Base-by-base conservation (phyloP, 1,140 invertebrate species). In the Holotrichia oblita region DNA sequence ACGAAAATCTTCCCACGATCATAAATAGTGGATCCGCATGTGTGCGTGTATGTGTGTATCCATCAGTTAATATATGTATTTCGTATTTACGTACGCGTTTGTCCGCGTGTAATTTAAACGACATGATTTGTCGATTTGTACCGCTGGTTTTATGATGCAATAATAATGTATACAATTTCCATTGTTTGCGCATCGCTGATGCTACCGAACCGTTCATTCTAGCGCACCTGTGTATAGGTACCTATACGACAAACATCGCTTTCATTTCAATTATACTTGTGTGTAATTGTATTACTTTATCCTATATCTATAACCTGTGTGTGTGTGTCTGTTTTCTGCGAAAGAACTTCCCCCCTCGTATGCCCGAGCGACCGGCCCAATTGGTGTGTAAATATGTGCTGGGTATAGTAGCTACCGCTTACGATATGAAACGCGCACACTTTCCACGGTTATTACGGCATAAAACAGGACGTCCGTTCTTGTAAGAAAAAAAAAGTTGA, bases 41-140 rank as follows among this genome's bases (percentile, higher is more conserved):
- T 14, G n/a, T 55, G 17, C 6, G 48, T 55, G 48, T 17, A 6
- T 55, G 2, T n/a, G 17, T 55, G 14, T 55, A 17, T n/a, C n/a
- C 12, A 17, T 55, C 48, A 17, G 14, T 55, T 55, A 55, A 55
- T 55, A 17, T 55, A 55, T 55, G 48, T 55, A 55, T 55, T 14
- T 55, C n/a, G 2, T 17, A 55, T 55, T 14, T 55, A 55, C 48
- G 48, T 14, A 14, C 6, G 6, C n/a, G n/a, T 17, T 14, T 55
- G 48, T 55, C 48, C 48, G 48, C 14, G 48, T 55, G 48, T 55
- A 55, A 55, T 55, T 55, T 55, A 55, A 55, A 55, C 48, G 48
- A 55, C 48, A 55, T 55, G 48, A 55, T 55, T 55, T 55, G 48
- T 55, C 48, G 48, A 55, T 55, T 55, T 55, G 48, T 55, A 55